Base-by-base conservation (phyloP, 2,113 vertebrate species). In the Hippoglossus stenolepis region DNA sequence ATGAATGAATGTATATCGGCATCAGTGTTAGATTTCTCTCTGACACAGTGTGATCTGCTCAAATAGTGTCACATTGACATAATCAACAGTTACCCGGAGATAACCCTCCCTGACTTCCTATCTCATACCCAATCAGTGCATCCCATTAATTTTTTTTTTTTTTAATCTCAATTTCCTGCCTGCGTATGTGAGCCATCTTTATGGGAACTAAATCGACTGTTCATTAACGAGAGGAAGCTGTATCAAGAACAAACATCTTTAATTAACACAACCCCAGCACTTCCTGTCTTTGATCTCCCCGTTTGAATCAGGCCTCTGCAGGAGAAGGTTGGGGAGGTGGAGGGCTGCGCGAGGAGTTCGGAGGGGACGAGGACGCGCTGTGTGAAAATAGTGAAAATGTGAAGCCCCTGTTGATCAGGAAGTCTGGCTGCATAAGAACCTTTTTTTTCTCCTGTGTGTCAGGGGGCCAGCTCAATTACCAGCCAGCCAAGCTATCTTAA, bases 161-260 rank as follows among this genome's bases (percentile, higher is more conserved):
- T 21, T 23, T 59, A 84, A 85, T 85, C 84, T 73, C 75, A 88
- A 90, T 93, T 92, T 93, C 91, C 91, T 89, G 73, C 65, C 67
- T 8, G 21, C 59, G 65, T 70, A 66, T 51, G 62, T 61, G 84
- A 85, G 89, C 86, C 88, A 85, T 89, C 74, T 94, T 91, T 87
- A 91, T 91, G 92, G 87, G 91, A 95, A 92, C 91, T 87, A 86
- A 92, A 89, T 91, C 43, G 75, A 87, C 77, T 75, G 75, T 89
- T 92, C 91, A 88, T 91, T 94, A 93, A 89, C 64, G 84, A 84
- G 74, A 65, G 82, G 89, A 88, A 80, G 85, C 86, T 66, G 74
- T 93, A 94, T 95, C 94, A 79, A 80, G 87, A 89, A 91, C 91
- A 91, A 94, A 91, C 93, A 94, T 95, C 94, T 94, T 93, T 94